Evolutionary conservation across 2,888 invertebrate genomes (phyloP).

Genomic region (Philonicus albiceps): DNA sequence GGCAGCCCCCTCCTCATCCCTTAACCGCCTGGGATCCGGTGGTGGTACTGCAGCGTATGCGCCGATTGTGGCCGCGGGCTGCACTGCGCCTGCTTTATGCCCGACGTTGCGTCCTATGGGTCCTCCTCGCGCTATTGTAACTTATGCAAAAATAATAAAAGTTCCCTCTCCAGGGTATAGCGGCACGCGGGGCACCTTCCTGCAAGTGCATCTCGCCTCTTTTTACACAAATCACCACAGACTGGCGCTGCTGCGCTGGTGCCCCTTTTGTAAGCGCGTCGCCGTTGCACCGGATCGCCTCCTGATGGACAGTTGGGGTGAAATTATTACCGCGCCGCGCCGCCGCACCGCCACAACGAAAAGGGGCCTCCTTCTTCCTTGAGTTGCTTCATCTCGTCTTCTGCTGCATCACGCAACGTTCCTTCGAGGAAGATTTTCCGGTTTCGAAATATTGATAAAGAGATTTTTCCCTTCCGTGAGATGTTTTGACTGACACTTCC

Average conservation of each 20-base stretch:
- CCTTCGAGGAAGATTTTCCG: not conserved
- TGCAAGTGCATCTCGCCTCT: not conserved
- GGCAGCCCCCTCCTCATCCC: not conserved
- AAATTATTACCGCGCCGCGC: not conserved
- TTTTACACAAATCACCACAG: not conserved
- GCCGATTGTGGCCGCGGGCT: conserved; percentile 20
- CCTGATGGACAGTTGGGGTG: not conserved
- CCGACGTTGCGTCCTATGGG: not conserved
- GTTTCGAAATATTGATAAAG: conserved; percentile 7
- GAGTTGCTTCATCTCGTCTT: not conserved
- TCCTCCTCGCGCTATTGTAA: conserved; percentile 20
- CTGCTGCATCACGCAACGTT: not conserved
- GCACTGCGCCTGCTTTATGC: not conserved
- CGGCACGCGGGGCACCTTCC: not conserved
- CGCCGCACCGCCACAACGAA: not conserved
- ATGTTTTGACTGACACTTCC: not conserved
- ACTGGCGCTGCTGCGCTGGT: not conserved
- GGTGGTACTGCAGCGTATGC: conserved; percentile 26
- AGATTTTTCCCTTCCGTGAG: conserved; percentile 8
- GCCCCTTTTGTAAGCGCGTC: not conserved
- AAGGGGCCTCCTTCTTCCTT: not conserved
- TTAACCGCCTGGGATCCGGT: not conserved
- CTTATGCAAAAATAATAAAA: not conserved
- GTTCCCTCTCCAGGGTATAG: not conserved
- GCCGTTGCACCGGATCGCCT: not conserved